A percentile compares a stretch with the other conserved stretches of the same genome.
phyloP scores from a whole-genome alignment of 2,888 invertebrate species.

The Oscheius myriophilus region DNA sequence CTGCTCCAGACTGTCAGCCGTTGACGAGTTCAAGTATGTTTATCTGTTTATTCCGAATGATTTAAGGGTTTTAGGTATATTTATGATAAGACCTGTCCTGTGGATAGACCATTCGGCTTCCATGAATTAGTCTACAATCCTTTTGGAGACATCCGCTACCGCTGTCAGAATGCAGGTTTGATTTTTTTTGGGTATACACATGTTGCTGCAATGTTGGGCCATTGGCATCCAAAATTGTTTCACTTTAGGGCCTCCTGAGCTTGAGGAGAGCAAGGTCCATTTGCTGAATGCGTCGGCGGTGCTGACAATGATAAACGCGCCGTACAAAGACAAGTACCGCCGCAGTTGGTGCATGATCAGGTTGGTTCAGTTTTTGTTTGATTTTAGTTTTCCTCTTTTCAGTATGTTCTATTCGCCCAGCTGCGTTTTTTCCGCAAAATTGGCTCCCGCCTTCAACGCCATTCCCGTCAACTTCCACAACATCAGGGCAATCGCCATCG shows the following conservation, averaged over 20 bases:
- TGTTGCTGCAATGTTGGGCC: too few species aligned
- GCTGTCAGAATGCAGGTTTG: conserved; percentile 22
- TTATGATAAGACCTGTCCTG: conserved; percentile 1
- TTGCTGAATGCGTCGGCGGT: neutral
- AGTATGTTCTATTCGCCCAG: conserved; percentile 83
- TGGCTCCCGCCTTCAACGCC: conserved; percentile 90
- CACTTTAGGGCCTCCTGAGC: conserved; percentile 12
- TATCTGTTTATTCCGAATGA: neutral
- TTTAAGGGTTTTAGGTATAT: conserved; percentile 12
- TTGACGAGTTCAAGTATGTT: too few species aligned
- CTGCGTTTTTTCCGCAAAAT: conserved; percentile 88
- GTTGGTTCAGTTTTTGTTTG: neutral
- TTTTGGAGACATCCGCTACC: conserved; percentile 1
- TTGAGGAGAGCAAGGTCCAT: conserved; percentile 11
- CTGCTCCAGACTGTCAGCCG: too few species aligned
- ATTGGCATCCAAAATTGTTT: too few species aligned
- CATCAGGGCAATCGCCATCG: conserved; percentile 84
- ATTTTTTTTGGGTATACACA: neutral
- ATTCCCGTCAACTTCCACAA: conserved; percentile 86
- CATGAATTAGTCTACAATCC: conserved; percentile 20
- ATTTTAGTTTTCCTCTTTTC: conserved; percentile 5
- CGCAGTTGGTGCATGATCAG: conserved; percentile 21
- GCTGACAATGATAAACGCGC: conserved; percentile 1
- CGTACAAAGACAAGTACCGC: conserved; percentile 2
- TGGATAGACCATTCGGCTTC: neutral